These are phyloP conservation scores for Brachionus plicatilis DNA, from an alignment of 1,140 invertebrate genomes.

Conservation along the genomic window DNA sequence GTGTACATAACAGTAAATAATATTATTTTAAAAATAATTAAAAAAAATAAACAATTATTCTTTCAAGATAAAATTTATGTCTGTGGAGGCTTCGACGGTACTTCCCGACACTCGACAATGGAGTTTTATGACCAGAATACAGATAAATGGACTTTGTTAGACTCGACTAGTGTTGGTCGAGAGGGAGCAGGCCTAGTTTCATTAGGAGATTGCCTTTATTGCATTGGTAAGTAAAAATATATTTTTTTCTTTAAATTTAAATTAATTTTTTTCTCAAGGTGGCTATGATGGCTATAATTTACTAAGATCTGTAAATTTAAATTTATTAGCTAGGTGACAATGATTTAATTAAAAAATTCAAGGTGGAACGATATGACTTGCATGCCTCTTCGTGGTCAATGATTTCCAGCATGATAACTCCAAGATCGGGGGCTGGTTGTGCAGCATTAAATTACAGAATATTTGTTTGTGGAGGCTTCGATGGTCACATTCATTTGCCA, in stretches of 20 bases:
- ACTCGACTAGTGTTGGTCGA: slow-evolving; percentile 48
- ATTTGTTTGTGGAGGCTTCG: slow-evolving; percentile 95
- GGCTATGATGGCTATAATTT: slow-evolving; percentile 53
- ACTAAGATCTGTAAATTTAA: slow-evolving; percentile 52
- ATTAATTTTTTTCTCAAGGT: slow-evolving; percentile 43
- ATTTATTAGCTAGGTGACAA: neutral
- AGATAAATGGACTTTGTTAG: slow-evolving; percentile 50
- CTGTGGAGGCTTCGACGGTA: slow-evolving; percentile 54
- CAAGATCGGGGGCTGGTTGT: slow-evolving; percentile 92
- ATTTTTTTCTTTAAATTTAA: neutral
- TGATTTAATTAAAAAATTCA: neutral
- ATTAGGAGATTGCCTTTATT: slow-evolving; percentile 50
- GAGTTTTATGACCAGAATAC: slow-evolving; percentile 49
- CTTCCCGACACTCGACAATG: slow-evolving; percentile 49
- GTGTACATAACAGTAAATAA: slow-evolving; percentile 30
- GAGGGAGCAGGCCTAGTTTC: slow-evolving; percentile 54
- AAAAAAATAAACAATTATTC: neutral
- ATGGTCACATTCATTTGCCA: slow-evolving; percentile 94
- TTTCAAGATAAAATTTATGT: slow-evolving; percentile 50
- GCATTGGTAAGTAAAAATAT: slow-evolving; percentile 46
- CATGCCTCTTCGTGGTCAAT: slow-evolving; percentile 94
- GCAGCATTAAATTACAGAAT: slow-evolving; percentile 91
- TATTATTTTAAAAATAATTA: neutral
- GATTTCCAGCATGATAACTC: slow-evolving; percentile 94
- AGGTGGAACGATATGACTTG: slow-evolving; percentile 86